Percentiles rank a stretch among this genome's conserved stretches.
These are phyloP conservation scores for Sphyrna mokarran DNA, from an alignment of 2,113 vertebrate species.

Conservation along the genomic window DNA sequence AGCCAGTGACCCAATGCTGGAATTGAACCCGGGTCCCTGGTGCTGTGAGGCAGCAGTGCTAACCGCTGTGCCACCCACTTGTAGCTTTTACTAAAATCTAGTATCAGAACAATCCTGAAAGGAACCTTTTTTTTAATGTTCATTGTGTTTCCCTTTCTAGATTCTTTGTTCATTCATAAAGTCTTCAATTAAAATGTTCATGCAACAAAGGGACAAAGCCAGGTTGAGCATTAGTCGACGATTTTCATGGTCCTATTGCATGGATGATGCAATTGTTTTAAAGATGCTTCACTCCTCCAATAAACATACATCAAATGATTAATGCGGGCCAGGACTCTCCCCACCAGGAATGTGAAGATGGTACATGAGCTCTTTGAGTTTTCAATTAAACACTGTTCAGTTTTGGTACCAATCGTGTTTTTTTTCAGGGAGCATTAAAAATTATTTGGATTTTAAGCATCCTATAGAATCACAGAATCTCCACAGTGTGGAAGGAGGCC, in stretches of 20 bases:
- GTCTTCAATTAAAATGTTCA: background rate
- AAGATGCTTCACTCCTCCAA: background rate
- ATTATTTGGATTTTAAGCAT: background rate
- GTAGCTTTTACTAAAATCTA: background rate
- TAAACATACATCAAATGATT: background rate
- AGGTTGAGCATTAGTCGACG: background rate
- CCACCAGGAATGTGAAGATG: background rate
- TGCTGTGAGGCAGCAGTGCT: too few relatives aligned
- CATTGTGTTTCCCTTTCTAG: too few relatives aligned
- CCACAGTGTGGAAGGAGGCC: too few relatives aligned
- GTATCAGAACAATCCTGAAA: background rate
- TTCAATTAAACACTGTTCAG: background rate
- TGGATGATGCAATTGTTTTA: background rate
- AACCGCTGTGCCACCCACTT: too few relatives aligned
- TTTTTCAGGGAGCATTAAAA: background rate
- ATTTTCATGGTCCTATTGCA: background rate
- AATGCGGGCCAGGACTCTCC: background rate
- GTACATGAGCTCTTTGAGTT: background rate
- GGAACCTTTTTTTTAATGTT: background rate
- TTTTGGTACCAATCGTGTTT: background rate
- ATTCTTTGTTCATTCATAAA: background rate
- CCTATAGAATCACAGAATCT: too few relatives aligned
- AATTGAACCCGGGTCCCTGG: too few relatives aligned
- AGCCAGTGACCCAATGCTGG: too few relatives aligned
- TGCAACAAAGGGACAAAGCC: background rate